phyloP scores from a whole-genome alignment of 2,888 invertebrate species.

The Nomada ruficornis region DNA sequence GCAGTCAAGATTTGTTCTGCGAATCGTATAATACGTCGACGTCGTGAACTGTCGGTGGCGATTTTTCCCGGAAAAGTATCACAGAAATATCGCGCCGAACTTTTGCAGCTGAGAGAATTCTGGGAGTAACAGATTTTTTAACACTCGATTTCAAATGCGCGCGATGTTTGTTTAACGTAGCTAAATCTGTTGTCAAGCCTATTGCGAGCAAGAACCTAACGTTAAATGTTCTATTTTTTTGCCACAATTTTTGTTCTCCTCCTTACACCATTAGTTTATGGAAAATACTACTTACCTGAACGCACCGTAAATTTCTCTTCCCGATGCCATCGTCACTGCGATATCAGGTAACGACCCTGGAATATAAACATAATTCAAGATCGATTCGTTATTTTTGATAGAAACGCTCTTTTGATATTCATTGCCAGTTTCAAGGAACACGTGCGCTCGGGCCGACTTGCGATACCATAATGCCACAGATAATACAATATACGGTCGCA shows the following conservation, averaged over 20 bases:
- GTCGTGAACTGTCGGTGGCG: constrained; percentile 60
- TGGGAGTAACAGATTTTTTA: constrained; percentile 65
- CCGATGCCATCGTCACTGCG: constrained; percentile 79
- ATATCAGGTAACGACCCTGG: constrained; percentile 78
- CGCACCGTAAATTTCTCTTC: constrained; percentile 78
- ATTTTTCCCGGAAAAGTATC: constrained; percentile 54
- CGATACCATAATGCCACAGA: background rate
- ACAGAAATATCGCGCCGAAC: constrained; percentile 72
- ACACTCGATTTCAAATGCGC: background rate
- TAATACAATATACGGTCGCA: too few species aligned
- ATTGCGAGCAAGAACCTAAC: background rate
- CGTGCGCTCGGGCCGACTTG: constrained; percentile 3
- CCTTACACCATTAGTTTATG: too few species aligned
- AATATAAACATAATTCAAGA: constrained; percentile 40
- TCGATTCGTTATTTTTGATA: constrained; percentile 5
- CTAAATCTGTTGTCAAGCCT: constrained; percentile 9
- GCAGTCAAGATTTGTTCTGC: background rate
- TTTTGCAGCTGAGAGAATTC: constrained; percentile 72
- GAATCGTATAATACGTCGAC: constrained; percentile 25
- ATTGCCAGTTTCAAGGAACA: background rate
- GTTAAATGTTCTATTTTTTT: background rate
- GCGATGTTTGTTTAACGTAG: background rate
- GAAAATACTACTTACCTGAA: constrained; percentile 71
- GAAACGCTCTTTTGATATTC: background rate
- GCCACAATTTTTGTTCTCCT: background rate